These are phyloP conservation scores for Acrocyrtus sp. DNA, from an alignment of 2,888 invertebrate genomes.

Conservation along the genomic window DNA sequence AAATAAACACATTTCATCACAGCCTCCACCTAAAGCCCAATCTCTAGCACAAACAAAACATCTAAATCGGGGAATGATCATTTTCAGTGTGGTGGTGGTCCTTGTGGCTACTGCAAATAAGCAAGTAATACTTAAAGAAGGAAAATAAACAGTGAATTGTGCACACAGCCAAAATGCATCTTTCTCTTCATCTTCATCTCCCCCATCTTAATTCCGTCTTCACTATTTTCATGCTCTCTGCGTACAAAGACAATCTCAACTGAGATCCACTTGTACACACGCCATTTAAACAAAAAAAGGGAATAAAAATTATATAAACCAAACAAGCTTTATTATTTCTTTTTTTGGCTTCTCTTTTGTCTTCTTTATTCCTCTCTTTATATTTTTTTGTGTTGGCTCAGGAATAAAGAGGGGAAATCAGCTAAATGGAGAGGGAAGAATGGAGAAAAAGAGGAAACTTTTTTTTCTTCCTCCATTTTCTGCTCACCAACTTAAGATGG, in stretches of 20 bases:
- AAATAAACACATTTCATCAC: too few species aligned
- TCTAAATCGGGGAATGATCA: not conserved
- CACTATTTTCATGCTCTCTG: not conserved
- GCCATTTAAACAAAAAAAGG: constrained; percentile 17
- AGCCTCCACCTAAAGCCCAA: too few species aligned
- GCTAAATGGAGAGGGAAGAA: constrained; percentile 29
- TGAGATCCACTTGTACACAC: constrained; percentile 31
- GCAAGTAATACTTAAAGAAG: too few species aligned
- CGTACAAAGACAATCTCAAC: constrained; percentile 13
- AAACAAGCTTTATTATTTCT: constrained; percentile 18
- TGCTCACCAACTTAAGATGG: not conserved
- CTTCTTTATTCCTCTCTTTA: constrained; percentile 3
- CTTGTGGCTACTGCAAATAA: too few species aligned
- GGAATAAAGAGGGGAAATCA: constrained; percentile 45
- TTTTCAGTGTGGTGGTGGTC: not conserved
- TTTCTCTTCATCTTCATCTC: constrained; percentile 6
- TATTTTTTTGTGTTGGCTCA: constrained; percentile 24
- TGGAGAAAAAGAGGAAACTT: constrained; percentile 12
- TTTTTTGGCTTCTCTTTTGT: not conserved
- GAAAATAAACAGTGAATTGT: not conserved
- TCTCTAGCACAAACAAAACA: not conserved
- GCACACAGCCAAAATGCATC: not conserved
- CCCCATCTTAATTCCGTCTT: constrained; percentile 8
- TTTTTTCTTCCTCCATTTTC: constrained; percentile 16
- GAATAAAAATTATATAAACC: too few species aligned